Base-by-base conservation (phyloP, 2,113 vertebrate species). In the Lampris megalopsis region DNA sequence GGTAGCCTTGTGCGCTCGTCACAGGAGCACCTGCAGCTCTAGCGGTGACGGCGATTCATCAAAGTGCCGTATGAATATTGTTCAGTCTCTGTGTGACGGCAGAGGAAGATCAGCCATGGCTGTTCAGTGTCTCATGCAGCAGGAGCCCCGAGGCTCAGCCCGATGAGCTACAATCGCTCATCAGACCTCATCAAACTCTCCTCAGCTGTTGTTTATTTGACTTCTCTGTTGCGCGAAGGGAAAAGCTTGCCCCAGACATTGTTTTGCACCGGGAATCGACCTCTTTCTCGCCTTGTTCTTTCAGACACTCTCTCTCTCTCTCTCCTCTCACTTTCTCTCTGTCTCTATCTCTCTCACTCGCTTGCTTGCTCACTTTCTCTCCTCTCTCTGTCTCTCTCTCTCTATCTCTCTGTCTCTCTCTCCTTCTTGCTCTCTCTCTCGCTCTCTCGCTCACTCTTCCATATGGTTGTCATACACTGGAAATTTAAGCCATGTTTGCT, bases 401-500 rank as follows among this genome's bases (percentile, higher is more conserved):
- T 24, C 24, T 24, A 24, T 45, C 67, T 69, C 41, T 59, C 24
- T 13, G 42, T 53, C 35, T 10, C 43, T 42, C 10, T 49, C 40
- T 37, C 43, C 40, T 37, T 59, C 57, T 38, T 9, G 53, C 75
- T 69, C 42, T 53, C 52, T 72, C 40, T 82, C 73, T 84, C 71
- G 24, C 68, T 82, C 61, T 45, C 36, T 56, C 54, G 49, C 68
- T 64, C 52, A 35, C 40, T 71, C n/a, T 24, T 24, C 82, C 89
- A 92, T 90, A 85, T 93, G 91, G 86, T 91, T 88, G 85, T 86
- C 73, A 79, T 92, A 82, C 67, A 73, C 56, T 83, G 71, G 78
- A 91, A 92, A 91, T 77, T 74, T 70, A 78, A 92, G 85, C 79
- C 80, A 85, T 87, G 78, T 85, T 84, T 89, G 81, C 81, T 69